Base-by-base conservation (phyloP, 2,888 invertebrate species). In the Geotrupes spiniger region DNA sequence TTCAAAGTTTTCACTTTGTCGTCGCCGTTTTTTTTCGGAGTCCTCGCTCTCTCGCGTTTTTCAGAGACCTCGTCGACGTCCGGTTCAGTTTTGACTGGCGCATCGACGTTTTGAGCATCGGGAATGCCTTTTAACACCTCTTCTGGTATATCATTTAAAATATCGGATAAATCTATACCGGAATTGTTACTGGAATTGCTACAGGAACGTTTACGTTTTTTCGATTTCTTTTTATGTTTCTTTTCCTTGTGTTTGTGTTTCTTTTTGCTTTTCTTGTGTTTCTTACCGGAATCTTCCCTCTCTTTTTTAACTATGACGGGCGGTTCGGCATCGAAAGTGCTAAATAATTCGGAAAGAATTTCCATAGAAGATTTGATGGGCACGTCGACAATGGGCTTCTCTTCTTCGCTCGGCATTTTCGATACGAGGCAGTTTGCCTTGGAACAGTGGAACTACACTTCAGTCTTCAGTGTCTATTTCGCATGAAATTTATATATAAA, bases 291-390 rank as follows among this genome's bases (percentile, higher is more conserved):
- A 63, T 74, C 61, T 59, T 70, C 46, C 51, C 68, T 63, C 50
- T 64, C 66, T 44, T 70, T 68, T 52, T 72, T 71, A 4, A 70
- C 65, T 8, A 73, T 69, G 12, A 72, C 49, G 10, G 81, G 87
- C 9, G 86, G 86, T 56, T 80, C 82, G 1, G 86, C 86, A 71
- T 87, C 86, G 64, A 89, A 88, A 15, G 82, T 85, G 61, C 86
- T 78, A 63, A 92, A 91, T 1, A 92, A 74, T 71, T 92, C 92
- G 0, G 89, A 85, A 12, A 92, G 76, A 62, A 92, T 90, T 72
- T 92, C 89, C 66, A 80, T 83, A 0, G 88, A 87, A 4, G 86
- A 83, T 68, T 87, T 87, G 26, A 76, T 40, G 4, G 49, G 46
- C 16, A 41, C 45, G 4, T 49, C 11, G 26, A 40, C 36, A 14